Conservation (phyloP, 1,140 invertebrate species). For the Rhynchophorus ferrugineus region DNA sequence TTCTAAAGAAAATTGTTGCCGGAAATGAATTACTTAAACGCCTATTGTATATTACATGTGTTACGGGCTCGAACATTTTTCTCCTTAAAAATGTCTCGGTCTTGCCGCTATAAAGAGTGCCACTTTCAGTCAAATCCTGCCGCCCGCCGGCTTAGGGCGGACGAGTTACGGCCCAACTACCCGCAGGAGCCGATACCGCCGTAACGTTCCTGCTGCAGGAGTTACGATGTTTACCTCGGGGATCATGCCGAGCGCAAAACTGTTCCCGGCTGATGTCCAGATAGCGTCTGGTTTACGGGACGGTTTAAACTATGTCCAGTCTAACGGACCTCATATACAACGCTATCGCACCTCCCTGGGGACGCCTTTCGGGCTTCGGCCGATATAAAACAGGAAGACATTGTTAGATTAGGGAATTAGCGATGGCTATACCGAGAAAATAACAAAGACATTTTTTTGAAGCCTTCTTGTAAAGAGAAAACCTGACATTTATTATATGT, state of each 20-base stretch:
- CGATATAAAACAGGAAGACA: constrained; percentile 22
- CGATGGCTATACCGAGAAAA: too few relatives aligned
- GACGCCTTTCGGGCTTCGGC: constrained; percentile 15
- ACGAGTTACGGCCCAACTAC: constrained; percentile 16
- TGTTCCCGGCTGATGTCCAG: constrained; percentile 42
- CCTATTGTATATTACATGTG: too few relatives aligned
- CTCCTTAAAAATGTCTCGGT: constrained; percentile 14
- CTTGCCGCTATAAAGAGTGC: constrained; percentile 2
- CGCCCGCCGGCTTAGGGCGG: constrained; percentile 9
- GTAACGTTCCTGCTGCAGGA: constrained; percentile 18
- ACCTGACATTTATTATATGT: too few relatives aligned
- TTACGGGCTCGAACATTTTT: too few relatives aligned
- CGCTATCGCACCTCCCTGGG: constrained; percentile 35
- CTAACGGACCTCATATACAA: constrained; percentile 43
- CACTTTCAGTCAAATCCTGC: constrained; percentile 3
- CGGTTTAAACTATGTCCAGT: constrained; percentile 44
- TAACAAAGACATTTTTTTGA: too few relatives aligned
- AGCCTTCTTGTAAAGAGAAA: too few relatives aligned
- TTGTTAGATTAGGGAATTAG: constrained; percentile 8
- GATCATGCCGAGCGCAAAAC: constrained; percentile 30
- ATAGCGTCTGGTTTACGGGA: constrained; percentile 42
- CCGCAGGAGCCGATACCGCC: constrained; percentile 20
- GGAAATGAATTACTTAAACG: too few relatives aligned
- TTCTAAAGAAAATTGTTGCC: too few relatives aligned
- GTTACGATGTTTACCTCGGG: constrained; percentile 43